Evolutionary conservation across 2,113 vertebrate genomes (phyloP).

Genomic region (Corythornis madagascariensis): DNA sequence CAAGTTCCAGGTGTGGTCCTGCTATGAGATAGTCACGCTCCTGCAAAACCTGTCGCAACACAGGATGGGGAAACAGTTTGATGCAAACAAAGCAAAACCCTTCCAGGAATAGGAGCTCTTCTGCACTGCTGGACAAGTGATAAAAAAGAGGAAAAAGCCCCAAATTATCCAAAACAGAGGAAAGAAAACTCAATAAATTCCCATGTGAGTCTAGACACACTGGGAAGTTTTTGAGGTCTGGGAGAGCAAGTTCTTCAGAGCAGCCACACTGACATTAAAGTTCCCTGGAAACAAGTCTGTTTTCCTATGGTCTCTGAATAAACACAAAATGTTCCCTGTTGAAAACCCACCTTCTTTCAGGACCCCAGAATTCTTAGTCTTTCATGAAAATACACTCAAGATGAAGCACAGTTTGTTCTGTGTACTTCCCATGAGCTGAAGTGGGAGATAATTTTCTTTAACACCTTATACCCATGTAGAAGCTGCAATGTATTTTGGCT

Average conservation of each 20-base stretch:
- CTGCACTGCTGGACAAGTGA: neutral
- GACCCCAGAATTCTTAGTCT: neutral
- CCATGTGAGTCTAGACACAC: neutral
- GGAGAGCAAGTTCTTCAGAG: neutral
- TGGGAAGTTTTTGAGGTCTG: neutral
- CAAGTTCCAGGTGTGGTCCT: neutral
- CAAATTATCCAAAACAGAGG: neutral
- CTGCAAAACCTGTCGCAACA: neutral
- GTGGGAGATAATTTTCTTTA: slow-evolving; percentile 26
- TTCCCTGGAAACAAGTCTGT: neutral
- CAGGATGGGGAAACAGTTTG: no score
- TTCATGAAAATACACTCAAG: neutral
- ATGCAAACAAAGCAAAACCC: neutral
- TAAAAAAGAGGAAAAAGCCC: neutral
- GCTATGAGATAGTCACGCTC: neutral
- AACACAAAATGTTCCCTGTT: slow-evolving; percentile 8
- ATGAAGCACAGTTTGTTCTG: neutral
- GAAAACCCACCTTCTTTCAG: neutral
- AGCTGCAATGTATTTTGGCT: slow-evolving; percentile 33
- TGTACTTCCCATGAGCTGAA: neutral
- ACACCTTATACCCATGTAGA: slow-evolving; percentile 33
- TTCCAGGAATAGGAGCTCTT: neutral
- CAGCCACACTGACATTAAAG: neutral
- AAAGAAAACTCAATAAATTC: neutral
- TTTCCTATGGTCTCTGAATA: neutral